Percentiles rank a stretch among this genome's conserved stretches.
Evolutionary conservation across 30 jellyfish, hydroid and myxozoan species (phyloP).

Genomic region (Thelohanellus kitauei): DNA sequence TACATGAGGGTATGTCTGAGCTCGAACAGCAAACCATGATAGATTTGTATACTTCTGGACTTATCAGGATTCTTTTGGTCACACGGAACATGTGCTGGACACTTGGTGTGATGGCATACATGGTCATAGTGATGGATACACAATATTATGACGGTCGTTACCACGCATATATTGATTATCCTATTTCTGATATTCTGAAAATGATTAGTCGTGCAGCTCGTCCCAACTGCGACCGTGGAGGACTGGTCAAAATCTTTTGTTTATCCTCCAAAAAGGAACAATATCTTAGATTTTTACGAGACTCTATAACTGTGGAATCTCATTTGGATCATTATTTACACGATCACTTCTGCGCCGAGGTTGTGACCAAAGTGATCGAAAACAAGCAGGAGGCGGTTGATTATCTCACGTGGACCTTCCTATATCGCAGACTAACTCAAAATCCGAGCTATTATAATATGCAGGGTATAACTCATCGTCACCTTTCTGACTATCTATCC

Average conservation of each 20-base stretch:
- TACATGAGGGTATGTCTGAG: constrained; percentile 56
- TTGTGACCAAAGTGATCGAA: constrained; percentile 76
- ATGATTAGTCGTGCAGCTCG: constrained; percentile 66
- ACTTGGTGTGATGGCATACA: constrained; percentile 24
- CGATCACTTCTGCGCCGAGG: constrained; percentile 93
- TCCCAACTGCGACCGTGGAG: constrained; percentile 35
- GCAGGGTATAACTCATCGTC: constrained; percentile 96
- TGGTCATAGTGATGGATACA: constrained; percentile 56
- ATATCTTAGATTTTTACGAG: constrained; percentile 42
- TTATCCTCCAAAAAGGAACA: constrained; percentile 47
- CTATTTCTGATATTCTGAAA: constrained; percentile 66
- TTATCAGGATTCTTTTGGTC: constrained; percentile 51
- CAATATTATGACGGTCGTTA: constrained; percentile 51
- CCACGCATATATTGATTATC: constrained; percentile 60
- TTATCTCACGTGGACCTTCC: constrained; percentile 75
- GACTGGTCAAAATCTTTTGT: constrained; percentile 49
- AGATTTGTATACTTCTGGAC: constrained; percentile 50
- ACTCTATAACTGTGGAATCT: constrained; percentile 81
- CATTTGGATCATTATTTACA: constrained; percentile 90
- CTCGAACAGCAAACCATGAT: constrained; percentile 39
- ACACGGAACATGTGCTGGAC: constrained; percentile 76
- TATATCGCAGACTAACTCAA: constrained; percentile 85
- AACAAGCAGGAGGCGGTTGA: constrained; percentile 96
- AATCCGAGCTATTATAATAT: constrained; percentile 68
- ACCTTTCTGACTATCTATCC: constrained; percentile 67